phyloP scores from a whole-genome alignment of 2,888 invertebrate species.

The Ditylenchus weischeri region DNA sequence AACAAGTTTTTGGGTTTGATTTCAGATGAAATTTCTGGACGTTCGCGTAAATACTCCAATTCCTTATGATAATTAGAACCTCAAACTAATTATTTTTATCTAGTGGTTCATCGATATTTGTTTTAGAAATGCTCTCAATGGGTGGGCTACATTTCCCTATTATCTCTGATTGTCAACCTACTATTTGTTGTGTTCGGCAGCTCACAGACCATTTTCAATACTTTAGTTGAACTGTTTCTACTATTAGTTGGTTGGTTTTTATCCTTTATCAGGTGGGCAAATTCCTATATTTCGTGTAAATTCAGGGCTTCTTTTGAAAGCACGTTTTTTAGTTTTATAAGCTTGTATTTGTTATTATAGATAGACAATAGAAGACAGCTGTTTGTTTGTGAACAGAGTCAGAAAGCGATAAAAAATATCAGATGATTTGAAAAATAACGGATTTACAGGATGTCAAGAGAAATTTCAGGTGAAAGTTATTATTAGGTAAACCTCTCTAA shows the following conservation, averaged over 20 bases:
- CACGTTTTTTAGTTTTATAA: no score
- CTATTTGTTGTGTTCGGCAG: slow-evolving; percentile 21
- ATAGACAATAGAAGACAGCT: no score
- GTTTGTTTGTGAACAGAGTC: no score
- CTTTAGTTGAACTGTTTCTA: slow-evolving; percentile 22
- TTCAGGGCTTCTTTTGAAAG: no score
- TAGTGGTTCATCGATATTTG: not conserved
- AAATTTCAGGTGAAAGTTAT: no score
- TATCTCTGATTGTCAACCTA: slow-evolving; percentile 36
- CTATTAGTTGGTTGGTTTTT: slow-evolving; percentile 18
- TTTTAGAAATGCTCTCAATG: slow-evolving; percentile 35
- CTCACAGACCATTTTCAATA: slow-evolving; percentile 19
- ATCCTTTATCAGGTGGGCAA: not conserved
- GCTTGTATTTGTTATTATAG: no score
- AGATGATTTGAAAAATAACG: no score
- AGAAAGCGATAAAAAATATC: no score
- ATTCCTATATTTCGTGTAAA: not conserved
- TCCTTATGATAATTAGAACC: not conserved
- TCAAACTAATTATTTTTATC: not conserved
- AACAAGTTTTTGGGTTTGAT: not conserved
- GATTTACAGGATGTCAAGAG: no score
- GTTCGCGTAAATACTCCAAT: no score
- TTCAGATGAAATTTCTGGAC: not conserved
- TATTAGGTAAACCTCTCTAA: no score
- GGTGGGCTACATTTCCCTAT: slow-evolving; percentile 36